Conservation (phyloP, 2,113 vertebrate genomes). For the Nesogale talazaci region DNA sequence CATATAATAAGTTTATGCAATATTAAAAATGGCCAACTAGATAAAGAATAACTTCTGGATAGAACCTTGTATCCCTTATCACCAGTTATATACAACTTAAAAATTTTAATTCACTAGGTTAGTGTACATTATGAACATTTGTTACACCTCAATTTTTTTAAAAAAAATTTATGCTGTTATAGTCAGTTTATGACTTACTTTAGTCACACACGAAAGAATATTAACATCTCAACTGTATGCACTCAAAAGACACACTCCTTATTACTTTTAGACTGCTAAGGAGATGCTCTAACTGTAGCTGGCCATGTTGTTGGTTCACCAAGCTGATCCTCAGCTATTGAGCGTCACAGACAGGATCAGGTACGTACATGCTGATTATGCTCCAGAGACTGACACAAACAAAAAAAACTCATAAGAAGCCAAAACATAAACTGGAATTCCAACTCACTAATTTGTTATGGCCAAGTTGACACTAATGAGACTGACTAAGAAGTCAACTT, state of each 20-base stretch:
- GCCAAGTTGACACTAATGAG: background rate
- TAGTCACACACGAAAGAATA: slow-evolving; percentile 26
- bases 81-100: slow-evolving; percentile 26
- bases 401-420: background rate
- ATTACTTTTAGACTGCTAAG: background rate
- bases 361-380: background rate
- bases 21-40: slow-evolving; percentile 41
- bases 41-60: slow-evolving; percentile 28
- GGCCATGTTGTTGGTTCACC: slow-evolving; percentile 3
- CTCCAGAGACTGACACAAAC: background rate
- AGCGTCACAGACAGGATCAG: background rate
- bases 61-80: slow-evolving; percentile 7
- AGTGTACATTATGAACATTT: background rate
- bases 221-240: slow-evolving; percentile 39
- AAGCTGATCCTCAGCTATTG: background rate
- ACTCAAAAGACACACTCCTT: background rate
- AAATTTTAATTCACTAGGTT: slow-evolving; percentile 35
- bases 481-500: slow-evolving; percentile 14
- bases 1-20: background rate
- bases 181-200: background rate
- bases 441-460: slow-evolving; percentile 5
- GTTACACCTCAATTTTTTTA: background rate
- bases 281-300: background rate
- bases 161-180: background rate
- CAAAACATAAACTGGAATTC: background rate